Conservation (phyloP, 37 sponge, comb jelly and placozoan genomes). For the Diacarnus erythraeanus region DNA sequence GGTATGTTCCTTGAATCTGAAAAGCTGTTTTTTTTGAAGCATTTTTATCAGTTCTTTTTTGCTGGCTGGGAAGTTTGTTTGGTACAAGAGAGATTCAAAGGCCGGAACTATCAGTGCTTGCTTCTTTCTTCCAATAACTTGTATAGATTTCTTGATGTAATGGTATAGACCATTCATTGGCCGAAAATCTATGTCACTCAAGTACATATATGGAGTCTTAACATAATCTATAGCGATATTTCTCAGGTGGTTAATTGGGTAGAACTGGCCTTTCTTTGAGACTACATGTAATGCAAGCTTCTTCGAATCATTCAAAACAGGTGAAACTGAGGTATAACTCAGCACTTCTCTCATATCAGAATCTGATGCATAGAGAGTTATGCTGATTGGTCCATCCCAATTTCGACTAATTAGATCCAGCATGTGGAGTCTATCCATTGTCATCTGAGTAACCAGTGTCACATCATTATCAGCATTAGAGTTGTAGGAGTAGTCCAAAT, state of each 20-base stretch:
- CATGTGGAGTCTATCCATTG: constrained; percentile 83
- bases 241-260: constrained; percentile 87
- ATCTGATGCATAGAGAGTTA: constrained; percentile 70
- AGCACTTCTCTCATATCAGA: constrained; percentile 40
- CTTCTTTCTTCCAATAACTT: constrained; percentile 14
- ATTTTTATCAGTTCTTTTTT: constrained; percentile 56
- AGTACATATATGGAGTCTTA: constrained; percentile 57
- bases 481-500: constrained; percentile 47
- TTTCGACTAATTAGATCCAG: constrained; percentile 62
- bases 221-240: constrained; percentile 80
- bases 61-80: constrained; percentile 51
- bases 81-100: constrained; percentile 84
- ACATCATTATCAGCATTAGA: constrained; percentile 52
- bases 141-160: constrained; percentile 36
- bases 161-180: constrained; percentile 71
- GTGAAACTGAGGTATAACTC: background rate
- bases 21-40: constrained; percentile 37
- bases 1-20: constrained; percentile 63
- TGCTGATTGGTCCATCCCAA: constrained; percentile 83
- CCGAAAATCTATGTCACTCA: constrained; percentile 85
- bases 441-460: constrained; percentile 85
- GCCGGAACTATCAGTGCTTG: constrained; percentile 83
- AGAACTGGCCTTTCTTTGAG: constrained; percentile 55
- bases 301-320: constrained; percentile 7
- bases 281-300: constrained; percentile 66